Evolutionary conservation across 2,797 vertebrate genomes (phyloP).

Genomic region (Gila robusta): DNA sequence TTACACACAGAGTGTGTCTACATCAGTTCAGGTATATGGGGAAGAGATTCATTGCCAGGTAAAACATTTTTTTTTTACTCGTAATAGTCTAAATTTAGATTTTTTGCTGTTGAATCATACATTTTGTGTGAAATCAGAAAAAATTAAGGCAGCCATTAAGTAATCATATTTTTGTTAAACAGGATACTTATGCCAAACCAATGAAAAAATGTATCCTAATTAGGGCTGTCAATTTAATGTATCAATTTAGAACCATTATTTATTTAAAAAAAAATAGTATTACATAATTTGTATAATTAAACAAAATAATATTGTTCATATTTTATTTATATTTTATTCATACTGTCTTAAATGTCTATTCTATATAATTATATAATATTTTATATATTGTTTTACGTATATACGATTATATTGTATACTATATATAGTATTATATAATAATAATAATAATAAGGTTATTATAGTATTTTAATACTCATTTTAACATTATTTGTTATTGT

Average conservation of each 20-base stretch:
- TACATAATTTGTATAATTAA: not conserved
- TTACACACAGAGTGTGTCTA: conserved; percentile 87
- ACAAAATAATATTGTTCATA: not conserved
- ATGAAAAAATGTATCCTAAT: not conserved
- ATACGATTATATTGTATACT: no score
- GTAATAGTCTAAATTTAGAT: not conserved
- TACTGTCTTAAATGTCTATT: not conserved
- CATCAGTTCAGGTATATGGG: conserved; percentile 99
- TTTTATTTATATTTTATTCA: not conserved
- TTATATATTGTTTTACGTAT: not conserved
- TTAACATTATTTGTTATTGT: not conserved
- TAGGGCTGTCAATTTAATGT: not conserved
- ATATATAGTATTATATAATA: not conserved
- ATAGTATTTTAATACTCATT: not conserved
- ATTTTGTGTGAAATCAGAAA: not conserved
- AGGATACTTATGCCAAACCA: not conserved
- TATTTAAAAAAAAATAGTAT: not conserved
- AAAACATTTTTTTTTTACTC: conserved; percentile 57
- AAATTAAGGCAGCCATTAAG: not conserved
- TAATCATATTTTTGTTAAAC: not conserved
- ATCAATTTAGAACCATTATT: not conserved
- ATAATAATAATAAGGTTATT: not conserved
- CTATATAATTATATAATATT: not conserved
- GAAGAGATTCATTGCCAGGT: conserved; percentile 97
- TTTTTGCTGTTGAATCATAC: not conserved